Evolutionary conservation across 2,113 vertebrate genomes (phyloP).

Genomic region (Lophius piscatorius): DNA sequence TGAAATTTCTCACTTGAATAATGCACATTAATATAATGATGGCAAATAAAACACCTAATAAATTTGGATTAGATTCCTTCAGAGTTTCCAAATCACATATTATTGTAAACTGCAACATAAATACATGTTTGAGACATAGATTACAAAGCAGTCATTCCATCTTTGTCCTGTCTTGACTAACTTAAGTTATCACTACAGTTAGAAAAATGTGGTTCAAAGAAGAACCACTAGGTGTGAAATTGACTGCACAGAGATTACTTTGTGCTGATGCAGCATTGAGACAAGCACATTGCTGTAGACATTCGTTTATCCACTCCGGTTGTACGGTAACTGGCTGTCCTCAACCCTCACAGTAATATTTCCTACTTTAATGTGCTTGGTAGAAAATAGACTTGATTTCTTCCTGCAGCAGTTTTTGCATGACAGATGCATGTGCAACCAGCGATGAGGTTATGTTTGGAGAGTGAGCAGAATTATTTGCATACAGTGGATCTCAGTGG

Average conservation of each 20-base stretch:
- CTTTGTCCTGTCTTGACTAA: not conserved
- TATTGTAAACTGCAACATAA: no score
- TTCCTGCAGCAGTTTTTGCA: not conserved
- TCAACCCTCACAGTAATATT: not conserved
- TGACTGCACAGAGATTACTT: not conserved
- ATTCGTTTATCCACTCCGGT: slow-evolving; percentile 21
- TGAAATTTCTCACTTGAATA: no score
- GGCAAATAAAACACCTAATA: no score
- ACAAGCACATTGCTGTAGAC: slow-evolving; percentile 14
- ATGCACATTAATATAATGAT: no score
- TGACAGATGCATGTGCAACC: not conserved
- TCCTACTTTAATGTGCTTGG: slow-evolving; percentile 1
- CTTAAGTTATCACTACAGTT: slow-evolving; percentile 6
- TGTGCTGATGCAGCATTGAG: slow-evolving; percentile 37
- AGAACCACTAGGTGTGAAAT: slow-evolving; percentile 41
- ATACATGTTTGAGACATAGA: no score
- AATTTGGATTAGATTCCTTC: no score
- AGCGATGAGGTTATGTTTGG: not conserved
- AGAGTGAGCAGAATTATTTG: slow-evolving; percentile 11
- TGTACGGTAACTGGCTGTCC: slow-evolving; percentile 21
- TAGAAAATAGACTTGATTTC: not conserved
- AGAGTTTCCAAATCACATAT: no score
- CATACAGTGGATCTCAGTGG: not conserved
- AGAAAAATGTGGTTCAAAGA: slow-evolving; percentile 1
- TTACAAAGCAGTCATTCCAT: not conserved